A percentile compares a stretch with the other conserved stretches of the same genome.
Evolutionary conservation across 2,797 vertebrate species (phyloP).

Genomic region (Halcyon badia): DNA sequence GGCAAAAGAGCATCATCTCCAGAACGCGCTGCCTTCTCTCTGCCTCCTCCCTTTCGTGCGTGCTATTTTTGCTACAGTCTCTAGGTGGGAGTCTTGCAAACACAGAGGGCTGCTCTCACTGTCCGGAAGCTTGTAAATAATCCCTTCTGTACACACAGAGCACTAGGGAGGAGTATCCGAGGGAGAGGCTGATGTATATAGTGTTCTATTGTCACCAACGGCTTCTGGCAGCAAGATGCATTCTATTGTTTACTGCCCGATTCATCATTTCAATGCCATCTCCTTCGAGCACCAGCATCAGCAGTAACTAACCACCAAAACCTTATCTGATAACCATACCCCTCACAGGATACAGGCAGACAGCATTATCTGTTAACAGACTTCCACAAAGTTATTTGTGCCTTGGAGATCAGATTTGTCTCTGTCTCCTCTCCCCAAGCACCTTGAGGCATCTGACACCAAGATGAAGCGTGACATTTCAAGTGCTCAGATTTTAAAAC

Average conservation of each 20-base stretch:
- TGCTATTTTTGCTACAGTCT: slow-evolving; percentile 16
- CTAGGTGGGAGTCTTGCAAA: slow-evolving; percentile 12
- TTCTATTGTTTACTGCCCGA: neutral
- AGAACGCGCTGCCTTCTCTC: neutral
- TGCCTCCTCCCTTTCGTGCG: neutral
- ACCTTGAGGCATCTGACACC: neutral
- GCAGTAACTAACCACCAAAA: neutral
- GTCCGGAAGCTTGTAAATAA: neutral
- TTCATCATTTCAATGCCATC: neutral
- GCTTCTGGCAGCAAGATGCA: neutral
- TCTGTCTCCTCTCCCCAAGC: neutral
- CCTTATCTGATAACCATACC: neutral
- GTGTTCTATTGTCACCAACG: neutral
- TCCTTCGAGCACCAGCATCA: neutral
- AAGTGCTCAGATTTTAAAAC: neutral
- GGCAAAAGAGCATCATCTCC: neutral
- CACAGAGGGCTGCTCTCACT: neutral
- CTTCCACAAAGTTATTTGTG: neutral
- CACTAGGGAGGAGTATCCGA: neutral
- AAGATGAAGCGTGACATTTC: neutral
- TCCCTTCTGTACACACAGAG: neutral
- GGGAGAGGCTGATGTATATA: neutral
- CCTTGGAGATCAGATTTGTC: neutral
- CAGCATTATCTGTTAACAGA: neutral
- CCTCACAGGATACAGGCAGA: neutral